Base-by-base conservation (phyloP, 1,140 invertebrate species). In the Anastatus disparis region DNA sequence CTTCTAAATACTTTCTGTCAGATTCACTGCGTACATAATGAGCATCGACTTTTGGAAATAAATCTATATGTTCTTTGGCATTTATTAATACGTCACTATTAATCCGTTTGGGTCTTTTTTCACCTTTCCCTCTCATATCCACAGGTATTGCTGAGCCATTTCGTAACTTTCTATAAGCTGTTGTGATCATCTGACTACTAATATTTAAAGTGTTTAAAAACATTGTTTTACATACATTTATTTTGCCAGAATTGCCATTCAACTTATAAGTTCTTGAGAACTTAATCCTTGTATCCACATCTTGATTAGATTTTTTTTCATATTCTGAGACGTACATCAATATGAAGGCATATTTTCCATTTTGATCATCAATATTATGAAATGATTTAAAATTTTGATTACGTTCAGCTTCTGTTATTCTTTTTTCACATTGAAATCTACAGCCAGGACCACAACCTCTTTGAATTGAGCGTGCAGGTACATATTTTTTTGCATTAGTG, bases 171-270 rank as follows among this genome's bases (percentile, higher is more conserved):
- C 29, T 29, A 13, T 29, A 56, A 27, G 53, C 53, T n/a, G 53
- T 27, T 13, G 8, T 31, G 15, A 56, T 13, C 26, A 27, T n/a
- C 29, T 56, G 24, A 7, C 15, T 31, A 56, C 24, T 29, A 4
- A 56, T 29, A 56, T 56, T 31, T 29, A 56, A 29, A 8, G 53
- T 56, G 12, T 29, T 27, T 29, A 56, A 56, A 31, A 56, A 56
- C 53, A 56, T 56, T 12, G 27, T 56, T 31, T 31, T 27, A 17
- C 53, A 56, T 3, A 56, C 24, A 9, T 20, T 56, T 20, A 56
- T 31, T 27, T 29, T 56, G 13, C 9, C 31, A 31, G 13, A 15
- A 1, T 10, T 15, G 15, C 15, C 10, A 15, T 27, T 29, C 7
- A 56, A 4, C 10, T 10, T 56, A 15, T 56, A 56, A 10, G 24